phyloP scores from a whole-genome alignment of 1,140 invertebrate genomes.

The Macrosteles quadrilineatus region DNA sequence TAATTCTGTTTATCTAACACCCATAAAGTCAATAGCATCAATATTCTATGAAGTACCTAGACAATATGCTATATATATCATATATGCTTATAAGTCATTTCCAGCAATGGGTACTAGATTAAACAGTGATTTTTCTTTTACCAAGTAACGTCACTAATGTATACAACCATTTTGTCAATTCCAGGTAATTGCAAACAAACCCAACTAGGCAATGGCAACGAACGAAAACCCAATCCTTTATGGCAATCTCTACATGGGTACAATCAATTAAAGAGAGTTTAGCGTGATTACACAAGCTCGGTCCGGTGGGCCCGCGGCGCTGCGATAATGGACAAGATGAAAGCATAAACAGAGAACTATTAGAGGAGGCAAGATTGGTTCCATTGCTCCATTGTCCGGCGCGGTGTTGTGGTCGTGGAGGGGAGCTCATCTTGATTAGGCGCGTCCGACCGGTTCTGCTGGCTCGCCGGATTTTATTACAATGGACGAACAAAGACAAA shows the following conservation, averaged over 20 bases:
- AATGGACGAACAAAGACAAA: not conserved
- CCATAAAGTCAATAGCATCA: too few relatives aligned
- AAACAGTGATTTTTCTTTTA: too few relatives aligned
- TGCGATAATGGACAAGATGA: conserved; percentile 14
- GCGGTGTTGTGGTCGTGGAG: not conserved
- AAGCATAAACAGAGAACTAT: conserved; percentile 15
- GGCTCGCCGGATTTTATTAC: conserved; percentile 20
- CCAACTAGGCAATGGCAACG: too few relatives aligned
- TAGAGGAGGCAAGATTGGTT: not conserved
- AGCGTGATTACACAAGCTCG: not conserved
- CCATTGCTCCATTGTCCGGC: not conserved
- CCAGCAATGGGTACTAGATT: too few relatives aligned
- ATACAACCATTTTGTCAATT: too few relatives aligned
- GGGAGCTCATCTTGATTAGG: conserved; percentile 13
- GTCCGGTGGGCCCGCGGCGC: not conserved
- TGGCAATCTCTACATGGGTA: not conserved
- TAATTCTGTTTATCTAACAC: too few relatives aligned
- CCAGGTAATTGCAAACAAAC: too few relatives aligned
- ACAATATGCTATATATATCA: too few relatives aligned
- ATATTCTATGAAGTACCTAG: too few relatives aligned
- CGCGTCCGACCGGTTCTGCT: conserved; percentile 10
- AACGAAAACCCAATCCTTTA: too few relatives aligned
- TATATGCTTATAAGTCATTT: too few relatives aligned
- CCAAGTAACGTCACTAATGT: too few relatives aligned
- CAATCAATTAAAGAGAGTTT: conserved; percentile 21